phyloP scores from a whole-genome alignment of 2,888 invertebrate species.

The Chymomyza procnemis region DNA sequence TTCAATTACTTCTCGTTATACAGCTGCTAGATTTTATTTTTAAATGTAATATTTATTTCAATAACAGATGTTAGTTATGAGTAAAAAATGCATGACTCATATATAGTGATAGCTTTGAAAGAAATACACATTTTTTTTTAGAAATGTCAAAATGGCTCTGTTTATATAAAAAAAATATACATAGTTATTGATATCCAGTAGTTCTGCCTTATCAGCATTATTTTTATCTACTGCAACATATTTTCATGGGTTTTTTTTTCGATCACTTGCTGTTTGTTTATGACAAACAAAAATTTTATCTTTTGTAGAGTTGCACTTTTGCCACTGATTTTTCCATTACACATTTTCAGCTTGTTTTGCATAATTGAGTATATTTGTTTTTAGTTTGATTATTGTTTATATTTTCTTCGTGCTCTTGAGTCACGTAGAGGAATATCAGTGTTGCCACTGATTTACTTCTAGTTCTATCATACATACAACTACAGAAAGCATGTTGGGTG shows the following conservation, averaged over 20 bases:
- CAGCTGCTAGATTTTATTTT: background rate
- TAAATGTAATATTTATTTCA: background rate
- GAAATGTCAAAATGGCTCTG: background rate
- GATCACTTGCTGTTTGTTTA: conserved; percentile 8
- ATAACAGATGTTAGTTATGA: background rate
- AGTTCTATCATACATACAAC: too few species aligned
- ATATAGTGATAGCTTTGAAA: too few species aligned
- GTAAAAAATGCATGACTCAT: background rate
- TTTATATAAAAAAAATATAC: background rate
- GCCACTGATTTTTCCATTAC: conserved; percentile 37
- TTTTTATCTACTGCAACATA: background rate
- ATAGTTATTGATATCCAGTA: background rate
- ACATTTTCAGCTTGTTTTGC: conserved; percentile 24
- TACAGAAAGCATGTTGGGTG: too few species aligned
- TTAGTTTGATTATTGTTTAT: conserved; percentile 32
- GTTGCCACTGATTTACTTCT: background rate
- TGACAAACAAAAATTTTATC: conserved; percentile 32
- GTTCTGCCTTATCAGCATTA: background rate
- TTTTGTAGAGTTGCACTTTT: conserved; percentile 10
- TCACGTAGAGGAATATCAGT: background rate
- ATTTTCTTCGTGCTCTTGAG: background rate
- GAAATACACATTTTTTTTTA: background rate
- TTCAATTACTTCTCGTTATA: too few species aligned
- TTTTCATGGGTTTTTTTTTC: background rate
- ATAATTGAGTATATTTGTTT: conserved; percentile 11